These are phyloP conservation scores for Aptenodytes patagonicus DNA, from an alignment of 2,113 vertebrate genomes.

Conservation along the genomic window DNA sequence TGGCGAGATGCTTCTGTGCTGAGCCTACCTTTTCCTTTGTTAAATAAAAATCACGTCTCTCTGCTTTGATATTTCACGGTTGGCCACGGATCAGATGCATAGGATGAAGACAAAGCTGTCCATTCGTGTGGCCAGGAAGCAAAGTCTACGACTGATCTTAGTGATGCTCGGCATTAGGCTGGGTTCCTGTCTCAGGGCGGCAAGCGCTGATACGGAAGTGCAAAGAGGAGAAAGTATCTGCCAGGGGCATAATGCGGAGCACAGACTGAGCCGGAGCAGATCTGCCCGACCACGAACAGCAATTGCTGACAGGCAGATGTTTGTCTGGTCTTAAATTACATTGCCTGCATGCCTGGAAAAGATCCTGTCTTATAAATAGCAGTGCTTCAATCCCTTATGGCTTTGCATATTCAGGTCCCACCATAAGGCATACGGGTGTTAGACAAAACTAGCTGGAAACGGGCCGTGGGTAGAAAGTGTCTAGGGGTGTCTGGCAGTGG, in stretches of 20 bases:
- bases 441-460: not conserved
- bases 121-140: not conserved
- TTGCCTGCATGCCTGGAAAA: not conserved
- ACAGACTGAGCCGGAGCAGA: not conserved
- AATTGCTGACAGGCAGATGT: not conserved
- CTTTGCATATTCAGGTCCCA: not conserved
- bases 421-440: fast-evolving
- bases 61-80: not conserved
- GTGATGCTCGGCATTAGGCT: not conserved
- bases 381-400: not conserved
- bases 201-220: fast-evolving
- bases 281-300: not conserved
- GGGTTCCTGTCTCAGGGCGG: not conserved
- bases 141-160: not conserved
- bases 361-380: not conserved
- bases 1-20: not conserved
- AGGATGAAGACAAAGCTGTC: not conserved
- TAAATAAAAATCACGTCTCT: not conserved
- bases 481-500: not conserved
- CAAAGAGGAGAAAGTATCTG: not conserved
- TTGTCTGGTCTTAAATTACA: slow-evolving; percentile 26
- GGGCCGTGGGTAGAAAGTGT: not conserved
- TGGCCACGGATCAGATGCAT: not conserved
- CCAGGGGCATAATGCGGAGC: not conserved
- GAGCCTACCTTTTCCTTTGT: not conserved